These are phyloP conservation scores for Barnardius zonarius DNA, from an alignment of 2,113 vertebrate species.

Conservation along the genomic window DNA sequence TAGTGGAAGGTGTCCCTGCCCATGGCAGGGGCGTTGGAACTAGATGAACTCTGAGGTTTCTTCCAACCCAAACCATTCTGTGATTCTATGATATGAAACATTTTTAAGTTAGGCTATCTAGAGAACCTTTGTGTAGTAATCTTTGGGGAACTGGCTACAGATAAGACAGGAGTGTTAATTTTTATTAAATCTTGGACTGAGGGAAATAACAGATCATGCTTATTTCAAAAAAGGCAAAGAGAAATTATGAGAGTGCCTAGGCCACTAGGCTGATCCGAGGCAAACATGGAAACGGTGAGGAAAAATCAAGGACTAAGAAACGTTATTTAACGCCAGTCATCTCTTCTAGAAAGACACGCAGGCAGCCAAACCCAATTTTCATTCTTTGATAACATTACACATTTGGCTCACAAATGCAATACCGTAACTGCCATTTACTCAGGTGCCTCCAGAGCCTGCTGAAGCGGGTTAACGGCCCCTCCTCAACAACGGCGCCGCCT, in stretches of 20 bases:
- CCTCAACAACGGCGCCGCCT: neutral
- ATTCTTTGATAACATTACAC: neutral
- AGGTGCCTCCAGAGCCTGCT: neutral
- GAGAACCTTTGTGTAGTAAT: neutral
- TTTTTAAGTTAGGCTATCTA: neutral
- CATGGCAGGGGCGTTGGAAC: neutral
- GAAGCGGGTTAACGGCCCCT: neutral
- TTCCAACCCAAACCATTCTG: neutral
- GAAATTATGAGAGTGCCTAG: accelerated
- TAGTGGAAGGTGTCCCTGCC: neutral
- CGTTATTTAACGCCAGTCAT: neutral
- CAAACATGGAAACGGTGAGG: neutral
- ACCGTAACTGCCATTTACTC: neutral
- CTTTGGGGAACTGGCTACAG: neutral
- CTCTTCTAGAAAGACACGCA: neutral
- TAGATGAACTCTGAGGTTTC: neutral
- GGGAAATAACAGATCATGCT: neutral
- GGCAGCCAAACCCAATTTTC: neutral
- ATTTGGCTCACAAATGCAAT: neutral
- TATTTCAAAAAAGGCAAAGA: neutral
- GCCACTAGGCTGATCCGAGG: accelerated
- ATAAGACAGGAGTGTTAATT: neutral
- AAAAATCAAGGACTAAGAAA: neutral
- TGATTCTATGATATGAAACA: neutral
- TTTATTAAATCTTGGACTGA: neutral